Conservation (phyloP, 1,140 invertebrate genomes). For the Drosophila bocki region DNA sequence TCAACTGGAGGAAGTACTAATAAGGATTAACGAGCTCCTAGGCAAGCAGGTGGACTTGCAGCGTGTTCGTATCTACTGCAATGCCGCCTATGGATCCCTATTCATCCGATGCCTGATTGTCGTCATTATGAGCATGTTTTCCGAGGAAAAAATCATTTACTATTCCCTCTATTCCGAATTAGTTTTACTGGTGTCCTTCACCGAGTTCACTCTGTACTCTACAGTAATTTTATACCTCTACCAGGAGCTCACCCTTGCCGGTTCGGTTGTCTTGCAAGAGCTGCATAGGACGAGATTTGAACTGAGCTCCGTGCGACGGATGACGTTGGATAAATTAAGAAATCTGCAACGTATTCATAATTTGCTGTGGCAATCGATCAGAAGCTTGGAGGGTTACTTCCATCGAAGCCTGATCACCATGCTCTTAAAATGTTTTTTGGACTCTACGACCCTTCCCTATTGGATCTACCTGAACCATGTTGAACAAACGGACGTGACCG, state of each 20-base stretch:
- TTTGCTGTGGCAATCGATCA: slow-evolving; percentile 44
- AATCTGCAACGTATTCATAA: slow-evolving; percentile 36
- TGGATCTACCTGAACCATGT: slow-evolving; percentile 47
- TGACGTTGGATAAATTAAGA: slow-evolving; percentile 26
- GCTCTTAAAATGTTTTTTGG: slow-evolving; percentile 51
- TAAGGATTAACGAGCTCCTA: slow-evolving; percentile 11
- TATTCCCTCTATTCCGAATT: slow-evolving; percentile 51
- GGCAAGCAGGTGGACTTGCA: slow-evolving; percentile 6
- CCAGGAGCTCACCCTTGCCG: slow-evolving; percentile 37
- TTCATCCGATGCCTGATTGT: slow-evolving; percentile 2
- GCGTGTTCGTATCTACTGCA: slow-evolving; percentile 32
- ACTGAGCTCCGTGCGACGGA: slow-evolving; percentile 5
- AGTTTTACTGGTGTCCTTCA: slow-evolving; percentile 36
- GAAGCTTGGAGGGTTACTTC: slow-evolving; percentile 51
- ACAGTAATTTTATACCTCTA: slow-evolving; percentile 43
- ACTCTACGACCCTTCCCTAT: slow-evolving; percentile 43
- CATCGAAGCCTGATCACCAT: slow-evolving; percentile 32
- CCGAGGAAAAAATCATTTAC: slow-evolving; percentile 3
- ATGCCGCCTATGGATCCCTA: slow-evolving; percentile 8
- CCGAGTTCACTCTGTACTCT: slow-evolving; percentile 48
- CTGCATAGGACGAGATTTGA: slow-evolving; percentile 30
- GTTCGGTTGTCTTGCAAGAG: slow-evolving; percentile 15
- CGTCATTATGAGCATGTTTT: background rate
- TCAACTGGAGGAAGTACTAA: slow-evolving; percentile 32
- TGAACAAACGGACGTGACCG: background rate